A percentile compares a stretch with the other conserved stretches of the same genome.
These are phyloP conservation scores for Eristalinus aeneus DNA, from an alignment of 2,888 invertebrate species.

Conservation along the genomic window DNA sequence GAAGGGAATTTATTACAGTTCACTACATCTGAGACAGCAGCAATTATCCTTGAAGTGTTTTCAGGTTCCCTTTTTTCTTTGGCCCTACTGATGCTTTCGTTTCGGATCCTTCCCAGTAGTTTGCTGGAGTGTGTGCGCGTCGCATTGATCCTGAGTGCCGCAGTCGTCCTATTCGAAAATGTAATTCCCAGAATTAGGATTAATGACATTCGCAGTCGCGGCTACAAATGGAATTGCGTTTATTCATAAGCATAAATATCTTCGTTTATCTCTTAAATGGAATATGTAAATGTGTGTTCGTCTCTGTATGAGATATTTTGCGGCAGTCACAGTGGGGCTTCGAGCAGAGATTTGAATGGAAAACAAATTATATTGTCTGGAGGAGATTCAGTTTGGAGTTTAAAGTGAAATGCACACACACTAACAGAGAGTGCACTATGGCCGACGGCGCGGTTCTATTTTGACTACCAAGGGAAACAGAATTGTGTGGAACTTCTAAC, in stretches of 20 bases:
- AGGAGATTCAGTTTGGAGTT: neutral
- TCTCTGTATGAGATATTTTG: neutral
- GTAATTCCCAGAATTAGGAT: slow-evolving; percentile 55
- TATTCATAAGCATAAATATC: slow-evolving; percentile 60
- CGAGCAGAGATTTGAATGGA: neutral
- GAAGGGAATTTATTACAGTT: slow-evolving; percentile 56
- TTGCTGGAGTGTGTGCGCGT: neutral
- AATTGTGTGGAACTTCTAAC: no score
- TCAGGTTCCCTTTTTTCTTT: neutral
- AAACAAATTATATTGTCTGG: neutral
- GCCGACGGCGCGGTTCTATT: no score
- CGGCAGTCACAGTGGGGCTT: neutral
- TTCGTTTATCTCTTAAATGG: slow-evolving; percentile 54
- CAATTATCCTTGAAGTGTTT: slow-evolving; percentile 53
- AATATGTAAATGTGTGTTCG: slow-evolving; percentile 44
- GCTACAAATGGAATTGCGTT: slow-evolving; percentile 64
- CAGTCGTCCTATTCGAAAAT: slow-evolving; percentile 34
- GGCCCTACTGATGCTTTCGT: neutral
- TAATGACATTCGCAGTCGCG: slow-evolving; percentile 54
- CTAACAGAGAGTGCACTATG: no score
- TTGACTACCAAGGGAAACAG: no score
- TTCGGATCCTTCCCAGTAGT: slow-evolving; percentile 43
- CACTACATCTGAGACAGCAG: slow-evolving; percentile 63
- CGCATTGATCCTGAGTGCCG: neutral
- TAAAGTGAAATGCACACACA: neutral